Conservation (phyloP, 2,888 invertebrate genomes). For the Diaphora mendica region DNA sequence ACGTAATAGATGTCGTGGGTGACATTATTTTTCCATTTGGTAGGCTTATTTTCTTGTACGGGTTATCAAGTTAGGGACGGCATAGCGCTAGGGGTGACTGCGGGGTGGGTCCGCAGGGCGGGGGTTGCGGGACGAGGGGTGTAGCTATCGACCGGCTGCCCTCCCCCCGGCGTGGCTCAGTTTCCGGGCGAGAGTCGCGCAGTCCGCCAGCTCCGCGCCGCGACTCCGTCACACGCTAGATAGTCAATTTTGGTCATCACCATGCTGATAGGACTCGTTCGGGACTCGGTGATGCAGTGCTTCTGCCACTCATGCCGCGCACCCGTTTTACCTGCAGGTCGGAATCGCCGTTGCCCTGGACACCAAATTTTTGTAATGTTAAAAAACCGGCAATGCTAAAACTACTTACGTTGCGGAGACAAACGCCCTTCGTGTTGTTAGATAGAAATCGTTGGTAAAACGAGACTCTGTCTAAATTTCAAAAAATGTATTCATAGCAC, state of each 20-base stretch:
- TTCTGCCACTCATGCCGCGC: constrained; percentile 97
- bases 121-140: constrained; percentile 75
- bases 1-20: constrained; percentile 72
- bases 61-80: constrained; percentile 85
- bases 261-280: constrained; percentile 96
- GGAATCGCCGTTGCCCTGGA: constrained; percentile 65
- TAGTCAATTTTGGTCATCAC: constrained; percentile 80
- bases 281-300: constrained; percentile 97
- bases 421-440: constrained; percentile 58
- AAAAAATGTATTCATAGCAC: constrained; percentile 14
- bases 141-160: constrained; percentile 87
- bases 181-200: constrained; percentile 88
- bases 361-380: constrained; percentile 36
- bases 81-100: constrained; percentile 72
- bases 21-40: constrained; percentile 85
- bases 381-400: constrained; percentile 63
- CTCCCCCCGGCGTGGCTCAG: constrained; percentile 85
- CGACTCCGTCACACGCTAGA: constrained; percentile 82
- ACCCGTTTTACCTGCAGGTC: constrained; percentile 92
- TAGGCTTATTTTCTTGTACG: constrained; percentile 84
- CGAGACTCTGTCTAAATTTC: constrained; percentile 11
- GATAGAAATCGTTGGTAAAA: constrained; percentile 30
- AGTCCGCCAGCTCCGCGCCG: constrained; percentile 86
- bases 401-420: constrained; percentile 66
- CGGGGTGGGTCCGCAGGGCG: constrained; percentile 81